Evolutionary conservation across 2,797 vertebrate genomes (phyloP).

Genomic region (Avahi laniger): DNA sequence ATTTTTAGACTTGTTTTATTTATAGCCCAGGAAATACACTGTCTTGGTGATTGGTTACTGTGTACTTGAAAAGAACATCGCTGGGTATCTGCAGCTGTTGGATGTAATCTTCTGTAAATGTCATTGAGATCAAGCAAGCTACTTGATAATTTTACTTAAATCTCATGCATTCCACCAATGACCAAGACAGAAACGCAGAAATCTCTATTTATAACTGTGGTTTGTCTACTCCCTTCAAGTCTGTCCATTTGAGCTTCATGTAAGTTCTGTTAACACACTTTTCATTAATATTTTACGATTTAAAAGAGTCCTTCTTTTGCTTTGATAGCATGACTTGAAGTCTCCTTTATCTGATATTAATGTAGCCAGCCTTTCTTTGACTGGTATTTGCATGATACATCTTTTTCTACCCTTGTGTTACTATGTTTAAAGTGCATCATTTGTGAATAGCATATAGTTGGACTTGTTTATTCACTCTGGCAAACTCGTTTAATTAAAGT

Average conservation of each 20-base stretch:
- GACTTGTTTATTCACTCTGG: background rate
- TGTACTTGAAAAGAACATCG: rapidly evolving
- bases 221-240: background rate
- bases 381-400: background rate
- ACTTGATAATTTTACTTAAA: background rate
- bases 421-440: background rate
- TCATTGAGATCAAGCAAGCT: rapidly evolving
- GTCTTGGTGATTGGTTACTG: background rate
- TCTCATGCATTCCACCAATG: background rate
- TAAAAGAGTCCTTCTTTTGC: background rate
- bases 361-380: background rate
- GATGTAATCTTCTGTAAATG: too few species aligned
- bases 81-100: rapidly evolving
- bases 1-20: background rate
- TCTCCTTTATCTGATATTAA: background rate
- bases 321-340: background rate
- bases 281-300: background rate
- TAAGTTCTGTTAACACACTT: background rate
- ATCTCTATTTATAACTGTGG: background rate
- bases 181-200: background rate
- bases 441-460: background rate
- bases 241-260: too few species aligned
- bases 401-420: background rate
- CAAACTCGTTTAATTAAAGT: background rate
- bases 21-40: background rate